Evolutionary conservation across 1,140 invertebrate species (phyloP).

Genomic region (Trichonephila clavipes): DNA sequence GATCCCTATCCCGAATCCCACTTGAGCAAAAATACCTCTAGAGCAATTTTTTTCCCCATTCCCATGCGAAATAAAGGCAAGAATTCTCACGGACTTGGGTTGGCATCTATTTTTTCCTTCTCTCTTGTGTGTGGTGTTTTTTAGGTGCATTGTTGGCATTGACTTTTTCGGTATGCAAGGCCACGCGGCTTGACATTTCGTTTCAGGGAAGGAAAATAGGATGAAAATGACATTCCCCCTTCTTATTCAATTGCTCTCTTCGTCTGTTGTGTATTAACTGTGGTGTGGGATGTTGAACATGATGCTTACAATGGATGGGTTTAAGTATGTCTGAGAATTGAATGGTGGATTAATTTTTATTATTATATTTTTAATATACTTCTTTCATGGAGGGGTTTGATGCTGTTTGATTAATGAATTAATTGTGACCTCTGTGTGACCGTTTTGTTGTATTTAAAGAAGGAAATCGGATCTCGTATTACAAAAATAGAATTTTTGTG

Average conservation of each 20-base stretch:
- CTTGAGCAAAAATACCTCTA: neutral
- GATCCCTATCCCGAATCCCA: constrained; percentile 1
- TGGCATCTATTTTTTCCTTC: neutral
- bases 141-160: constrained; percentile 3
- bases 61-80: neutral
- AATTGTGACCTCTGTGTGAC: no score
- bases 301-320: neutral
- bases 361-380: neutral
- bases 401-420: no score
- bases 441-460: no score
- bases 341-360: neutral
- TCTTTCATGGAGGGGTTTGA: no score
- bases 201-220: neutral
- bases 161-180: constrained; percentile 22
- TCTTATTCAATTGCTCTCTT: neutral
- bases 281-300: neutral
- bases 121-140: neutral
- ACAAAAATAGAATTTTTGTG: no score
- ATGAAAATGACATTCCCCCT: neutral
- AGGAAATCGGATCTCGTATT: no score
- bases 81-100: neutral
- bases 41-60: neutral
- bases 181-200: neutral
- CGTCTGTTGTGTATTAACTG: neutral
- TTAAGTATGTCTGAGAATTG: neutral